phyloP scores from a whole-genome alignment of 2,797 vertebrate genomes.

The Pampus argenteus region DNA sequence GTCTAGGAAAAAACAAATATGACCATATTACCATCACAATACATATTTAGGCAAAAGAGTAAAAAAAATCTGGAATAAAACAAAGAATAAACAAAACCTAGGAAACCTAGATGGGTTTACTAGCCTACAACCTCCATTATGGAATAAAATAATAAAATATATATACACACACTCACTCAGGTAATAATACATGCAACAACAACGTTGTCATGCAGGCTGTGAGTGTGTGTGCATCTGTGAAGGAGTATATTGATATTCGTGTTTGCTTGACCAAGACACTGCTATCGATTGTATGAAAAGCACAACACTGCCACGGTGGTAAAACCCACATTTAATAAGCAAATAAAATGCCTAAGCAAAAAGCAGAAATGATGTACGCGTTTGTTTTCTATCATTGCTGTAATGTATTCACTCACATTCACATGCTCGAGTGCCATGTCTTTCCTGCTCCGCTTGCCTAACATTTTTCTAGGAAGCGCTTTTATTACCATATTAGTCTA shows the following conservation, averaged over 20 bases:
- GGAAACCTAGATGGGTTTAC: background rate
- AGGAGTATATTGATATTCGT: conserved; percentile 36
- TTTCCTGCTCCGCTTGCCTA: conserved; percentile 41
- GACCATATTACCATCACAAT: too few relatives aligned
- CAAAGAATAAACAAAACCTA: background rate
- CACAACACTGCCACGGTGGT: background rate
- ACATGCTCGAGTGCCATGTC: conserved; percentile 42
- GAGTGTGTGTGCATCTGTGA: conserved; percentile 33
- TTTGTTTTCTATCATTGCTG: conserved; percentile 48
- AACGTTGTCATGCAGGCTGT: background rate
- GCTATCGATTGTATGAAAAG: conserved; percentile 48
- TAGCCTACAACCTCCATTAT: background rate
- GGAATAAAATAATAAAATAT: background rate
- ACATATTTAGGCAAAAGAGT: background rate
- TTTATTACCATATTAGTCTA: conserved; percentile 72
- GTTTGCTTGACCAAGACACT: conserved; percentile 36
- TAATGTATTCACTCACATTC: conserved; percentile 57
- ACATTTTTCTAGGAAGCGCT: conserved; percentile 47
- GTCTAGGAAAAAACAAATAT: background rate
- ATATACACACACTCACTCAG: too few relatives aligned
- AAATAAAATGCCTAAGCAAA: conserved; percentile 40
- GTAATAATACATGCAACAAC: background rate
- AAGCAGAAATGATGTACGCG: conserved; percentile 3
- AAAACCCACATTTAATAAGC: conserved; percentile 35
- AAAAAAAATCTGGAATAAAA: background rate